phyloP scores from a whole-genome alignment of 2,888 invertebrate species.

The Xanthorhoe designata region DNA sequence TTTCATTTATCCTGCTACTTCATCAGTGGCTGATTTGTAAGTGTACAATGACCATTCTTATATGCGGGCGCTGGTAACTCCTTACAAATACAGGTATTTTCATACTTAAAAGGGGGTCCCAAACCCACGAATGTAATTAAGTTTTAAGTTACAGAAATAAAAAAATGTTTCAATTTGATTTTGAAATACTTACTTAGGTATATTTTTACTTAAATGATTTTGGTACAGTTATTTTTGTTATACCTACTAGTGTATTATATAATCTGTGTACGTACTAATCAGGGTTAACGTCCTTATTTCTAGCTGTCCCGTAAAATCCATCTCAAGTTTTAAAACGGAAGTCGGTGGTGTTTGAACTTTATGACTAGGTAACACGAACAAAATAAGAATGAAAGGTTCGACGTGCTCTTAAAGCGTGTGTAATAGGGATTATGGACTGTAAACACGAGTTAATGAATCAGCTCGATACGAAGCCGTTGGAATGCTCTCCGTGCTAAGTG shows the following conservation, averaged over 20 bases:
- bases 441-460: constrained; percentile 57
- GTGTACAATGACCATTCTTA: too few relatives aligned
- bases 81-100: too few relatives aligned
- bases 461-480: constrained; percentile 56
- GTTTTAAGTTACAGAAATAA: too few relatives aligned
- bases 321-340: constrained; percentile 56
- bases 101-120: too few relatives aligned
- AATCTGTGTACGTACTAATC: constrained; percentile 43
- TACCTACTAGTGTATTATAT: constrained; percentile 36
- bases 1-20: not conserved
- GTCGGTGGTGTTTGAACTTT: constrained; percentile 38
- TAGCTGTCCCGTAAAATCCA: constrained; percentile 48
- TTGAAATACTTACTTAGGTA: too few relatives aligned
- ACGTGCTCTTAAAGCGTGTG: constrained; percentile 5
- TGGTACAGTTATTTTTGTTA: constrained; percentile 25
- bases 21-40: too few relatives aligned
- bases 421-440: constrained; percentile 47
- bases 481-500: constrained; percentile 48
- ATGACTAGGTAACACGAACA: constrained; percentile 33
- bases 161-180: too few relatives aligned
- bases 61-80: too few relatives aligned
- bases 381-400: constrained; percentile 30
- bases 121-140: too few relatives aligned
- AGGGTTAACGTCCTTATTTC: constrained; percentile 57
- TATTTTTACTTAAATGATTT: not conserved